Base-by-base conservation (phyloP, 1,140 invertebrate species). In the Bombus picipes region DNA sequence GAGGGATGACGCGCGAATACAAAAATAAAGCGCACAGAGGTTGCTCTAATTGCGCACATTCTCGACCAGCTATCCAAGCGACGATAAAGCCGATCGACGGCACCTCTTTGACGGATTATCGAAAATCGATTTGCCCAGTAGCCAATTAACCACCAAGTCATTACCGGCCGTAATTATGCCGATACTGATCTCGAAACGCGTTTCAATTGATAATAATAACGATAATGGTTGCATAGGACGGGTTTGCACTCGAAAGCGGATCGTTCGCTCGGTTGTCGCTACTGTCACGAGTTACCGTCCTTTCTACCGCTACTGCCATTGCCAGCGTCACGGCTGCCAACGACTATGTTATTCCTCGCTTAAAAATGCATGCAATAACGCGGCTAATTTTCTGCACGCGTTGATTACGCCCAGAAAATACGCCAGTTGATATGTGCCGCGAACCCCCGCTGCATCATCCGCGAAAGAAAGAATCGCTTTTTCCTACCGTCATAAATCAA, bases 121-220 rank as follows among this genome's bases (percentile, higher is more conserved):
- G 89, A 90, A 90, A 90, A 90, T 85, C 89, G 89, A 90, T 90
- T 81, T 79, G 86, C 78, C 53, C 71, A 39, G 71, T 80, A 77
- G 83, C 87, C 88, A 90, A 90, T 90, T 87, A 90, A 87, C 85
- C 86, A 85, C 81, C 85, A 83, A 90, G 89, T 90, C 89, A 90
- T 90, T 90, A 90, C 79, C 85, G 79, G 68, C 37, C 75, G 71
- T 83, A 87, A 90, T 89, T 89, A 90, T 85, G 66, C 65, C 82
- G 86, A 90, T 90, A 90, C 82, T 53, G 85, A 89, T 90, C 88
- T 87, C 74, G 79, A 79, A 72, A 87, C 86, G 76, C 83, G 85
- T 84, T 89, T 81, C 89, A 85, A 87, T 89, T 89, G 88, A 90
- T 89, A 90, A 89, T 89, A 89, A 89, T 88, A 89, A 88, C 66